Base-by-base conservation (phyloP, 1,140 invertebrate species). In the Formica selysi region DNA sequence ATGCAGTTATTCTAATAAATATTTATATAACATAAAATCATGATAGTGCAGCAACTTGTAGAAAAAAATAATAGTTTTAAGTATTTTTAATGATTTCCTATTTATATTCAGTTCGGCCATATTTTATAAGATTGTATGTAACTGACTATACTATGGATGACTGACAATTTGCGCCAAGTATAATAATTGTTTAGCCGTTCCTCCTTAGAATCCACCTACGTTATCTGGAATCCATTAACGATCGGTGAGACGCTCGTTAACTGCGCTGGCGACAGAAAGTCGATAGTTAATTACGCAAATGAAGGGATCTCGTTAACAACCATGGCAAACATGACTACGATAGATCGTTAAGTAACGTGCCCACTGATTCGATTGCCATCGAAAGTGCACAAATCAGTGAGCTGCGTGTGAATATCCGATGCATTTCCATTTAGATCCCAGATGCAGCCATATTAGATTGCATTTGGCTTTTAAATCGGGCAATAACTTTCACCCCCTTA, bases 211-310 rank as follows among this genome's bases (percentile, higher is more conserved):
- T 61, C 62, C 83, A 44, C 61, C 74, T 48, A 62, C 54, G 67
- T 54, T 86, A 65, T 65, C 62, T 67, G 38, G 48, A 86, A 86
- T 89, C 88, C 76, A 89, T 89, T 89, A 89, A 89, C 83, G 87
- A 89, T 79, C 70, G 83, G 36, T 64, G 71, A 62, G 73, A 65
- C 74, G 88, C 84, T 89, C 87, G 88, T 86, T 89, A 89, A 89
- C 88, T 76, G 85, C 83, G 85, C 74, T 71, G 87, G 26, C 88
- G 88, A 89, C 88, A 54, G 88, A 89, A 89, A 89, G 87, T 89
- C 88, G 88, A 89, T 89, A 89, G 88, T 89, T 89, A 89, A 89
- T 89, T 89, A 89, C 76, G 88, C 76, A 86, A 89, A 89, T 81
- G 88, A 89, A 89, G 87, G 87, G 87, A 86, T 89, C 87, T 71